A percentile compares a stretch with the other conserved stretches of the same genome.
Conservation (phyloP, 1,140 invertebrate genomes). For the Drosophila oshimai region DNA sequence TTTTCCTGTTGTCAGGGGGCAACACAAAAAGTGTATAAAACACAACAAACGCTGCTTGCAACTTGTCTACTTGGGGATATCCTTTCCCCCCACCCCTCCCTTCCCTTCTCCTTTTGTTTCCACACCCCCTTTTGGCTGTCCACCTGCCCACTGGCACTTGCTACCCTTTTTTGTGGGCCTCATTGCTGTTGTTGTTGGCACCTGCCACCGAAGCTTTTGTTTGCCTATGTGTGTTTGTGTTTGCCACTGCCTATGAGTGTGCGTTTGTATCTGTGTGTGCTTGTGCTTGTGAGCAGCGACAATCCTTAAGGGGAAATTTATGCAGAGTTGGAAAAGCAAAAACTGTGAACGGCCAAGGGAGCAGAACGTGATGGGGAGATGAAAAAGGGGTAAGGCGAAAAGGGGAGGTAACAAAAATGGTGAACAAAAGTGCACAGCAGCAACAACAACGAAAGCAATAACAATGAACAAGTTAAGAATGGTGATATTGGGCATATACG, state of each 20-base stretch:
- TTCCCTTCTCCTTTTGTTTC: neutral
- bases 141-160: constrained; percentile 57
- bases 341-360: constrained; percentile 31
- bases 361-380: neutral
- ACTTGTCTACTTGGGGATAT: constrained; percentile 35
- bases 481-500: neutral
- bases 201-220: constrained; percentile 46
- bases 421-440: constrained; percentile 70
- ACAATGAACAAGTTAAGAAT: constrained; percentile 43
- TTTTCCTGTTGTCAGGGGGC: constrained; percentile 41
- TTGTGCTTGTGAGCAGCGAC: constrained; percentile 37
- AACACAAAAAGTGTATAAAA: constrained; percentile 32
- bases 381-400: neutral
- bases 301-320: constrained; percentile 79
- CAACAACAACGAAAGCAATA: constrained; percentile 28
- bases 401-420: constrained; percentile 47
- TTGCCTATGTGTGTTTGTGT: constrained; percentile 33
- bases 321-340: constrained; percentile 58
- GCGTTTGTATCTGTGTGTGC: neutral
- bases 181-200: constrained; percentile 20
- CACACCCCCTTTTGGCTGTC: constrained; percentile 3
- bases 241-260: constrained; percentile 4
- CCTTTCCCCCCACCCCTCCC: neutral
- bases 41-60: constrained; percentile 53
- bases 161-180: constrained; percentile 57